These are phyloP conservation scores for Oscheius sp. DNA, from an alignment of 2,888 invertebrate genomes.

Conservation along the genomic window DNA sequence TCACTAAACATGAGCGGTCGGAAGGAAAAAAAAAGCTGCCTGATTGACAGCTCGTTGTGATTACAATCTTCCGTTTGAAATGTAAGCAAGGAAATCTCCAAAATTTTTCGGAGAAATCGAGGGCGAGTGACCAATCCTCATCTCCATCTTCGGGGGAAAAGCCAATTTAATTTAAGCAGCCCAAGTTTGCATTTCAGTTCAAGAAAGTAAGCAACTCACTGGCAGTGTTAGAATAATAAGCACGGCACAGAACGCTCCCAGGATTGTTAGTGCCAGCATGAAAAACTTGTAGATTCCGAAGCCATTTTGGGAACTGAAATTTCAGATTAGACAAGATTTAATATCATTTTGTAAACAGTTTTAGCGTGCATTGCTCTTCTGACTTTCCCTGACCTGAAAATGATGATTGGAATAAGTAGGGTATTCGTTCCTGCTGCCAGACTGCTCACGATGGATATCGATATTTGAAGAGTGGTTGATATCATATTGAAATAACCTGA, in stretches of 20 bases:
- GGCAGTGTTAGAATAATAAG: neutral
- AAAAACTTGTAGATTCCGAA: constrained; percentile 14
- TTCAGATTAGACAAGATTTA: too few species aligned
- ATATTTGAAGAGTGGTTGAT: neutral
- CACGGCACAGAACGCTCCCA: neutral
- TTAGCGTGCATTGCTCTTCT: too few species aligned
- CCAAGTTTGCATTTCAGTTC: neutral
- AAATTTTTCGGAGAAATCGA: too few species aligned
- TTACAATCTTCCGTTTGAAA: too few species aligned
- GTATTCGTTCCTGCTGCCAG: neutral
- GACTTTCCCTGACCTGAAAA: neutral
- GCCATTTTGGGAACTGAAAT: constrained; percentile 1
- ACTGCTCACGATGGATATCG: neutral
- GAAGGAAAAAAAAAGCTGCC: too few species aligned
- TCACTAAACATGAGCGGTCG: too few species aligned
- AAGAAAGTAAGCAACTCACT: neutral
- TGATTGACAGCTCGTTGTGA: too few species aligned
- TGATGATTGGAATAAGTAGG: neutral
- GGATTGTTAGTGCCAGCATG: neutral
- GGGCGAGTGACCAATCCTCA: too few species aligned
- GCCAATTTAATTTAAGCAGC: neutral
- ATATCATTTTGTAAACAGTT: neutral
- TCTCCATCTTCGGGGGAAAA: neutral
- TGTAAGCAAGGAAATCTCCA: too few species aligned
- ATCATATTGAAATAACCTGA: constrained; percentile 5